Conservation (phyloP, 1,140 invertebrate species). For the Daktulosphaira vitifoliae region DNA sequence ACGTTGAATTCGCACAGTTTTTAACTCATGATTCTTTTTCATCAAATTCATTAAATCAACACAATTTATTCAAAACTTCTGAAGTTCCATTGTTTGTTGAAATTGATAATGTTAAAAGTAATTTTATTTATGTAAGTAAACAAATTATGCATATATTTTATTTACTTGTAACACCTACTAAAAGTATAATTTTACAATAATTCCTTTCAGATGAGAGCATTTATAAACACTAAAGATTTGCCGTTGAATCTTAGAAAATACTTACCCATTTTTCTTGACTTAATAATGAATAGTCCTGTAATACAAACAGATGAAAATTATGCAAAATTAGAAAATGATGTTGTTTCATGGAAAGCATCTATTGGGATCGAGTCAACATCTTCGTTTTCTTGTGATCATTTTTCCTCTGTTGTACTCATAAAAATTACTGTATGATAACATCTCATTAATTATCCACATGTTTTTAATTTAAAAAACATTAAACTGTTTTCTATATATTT, state of each 20-base stretch:
- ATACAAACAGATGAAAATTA: constrained; percentile 51
- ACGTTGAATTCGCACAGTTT: constrained; percentile 57
- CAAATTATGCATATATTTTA: background rate
- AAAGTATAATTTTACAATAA: too few relatives aligned
- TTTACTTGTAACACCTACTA: background rate
- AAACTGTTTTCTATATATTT: too few relatives aligned
- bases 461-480: too few relatives aligned
- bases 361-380: constrained; percentile 51
- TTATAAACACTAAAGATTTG: constrained; percentile 64
- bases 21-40: constrained; percentile 56
- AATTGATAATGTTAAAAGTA: constrained; percentile 69
- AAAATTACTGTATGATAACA: too few relatives aligned
- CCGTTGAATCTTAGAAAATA: constrained; percentile 54
- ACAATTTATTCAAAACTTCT: constrained; percentile 53
- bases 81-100: constrained; percentile 65
- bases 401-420: constrained; percentile 51
- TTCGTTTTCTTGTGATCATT: constrained; percentile 55
- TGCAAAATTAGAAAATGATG: constrained; percentile 63
- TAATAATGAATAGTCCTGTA: constrained; percentile 58
- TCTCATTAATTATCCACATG: too few relatives aligned
- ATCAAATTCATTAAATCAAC: constrained; percentile 46
- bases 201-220: constrained; percentile 53
- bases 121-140: constrained; percentile 68
- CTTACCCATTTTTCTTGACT: constrained; percentile 61
- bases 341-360: constrained; percentile 50